Base-by-base conservation (phyloP, 2,113 vertebrate genomes). In the Motacilla alba region DNA sequence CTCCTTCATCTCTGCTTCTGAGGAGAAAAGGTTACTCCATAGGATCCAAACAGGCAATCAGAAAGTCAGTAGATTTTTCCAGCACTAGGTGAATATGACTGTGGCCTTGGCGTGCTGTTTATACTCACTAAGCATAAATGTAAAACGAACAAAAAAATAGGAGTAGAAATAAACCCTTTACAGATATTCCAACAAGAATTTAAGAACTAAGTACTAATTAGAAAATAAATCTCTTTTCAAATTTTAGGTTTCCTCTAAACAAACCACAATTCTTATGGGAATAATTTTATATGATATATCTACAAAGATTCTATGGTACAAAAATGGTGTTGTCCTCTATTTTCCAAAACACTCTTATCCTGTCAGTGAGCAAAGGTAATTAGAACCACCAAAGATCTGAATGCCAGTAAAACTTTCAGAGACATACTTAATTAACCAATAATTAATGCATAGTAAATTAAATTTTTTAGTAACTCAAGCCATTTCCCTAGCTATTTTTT, bases 361-460 rank as follows among this genome's bases (percentile, higher is more conserved):
- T 16, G 3, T 56, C 58, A 77, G 27, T 69, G 33, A 93, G 68
- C 0, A 2, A 67, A 96, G 64, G 26, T 16, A 77, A 79, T 58
- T 35, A 80, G 72, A 82, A 73, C 10, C 15, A 79, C 10, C 47
- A 13, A 92, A 91, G 67, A 94, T 35, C 50, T 66, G 66, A 91
- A 70, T 90, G 26, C 14, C 75, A 87, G 58, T 59, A 75, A 92
- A 95, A 87, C 52, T 87, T 91, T 83, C 56, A 85, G 50, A 60
- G 59, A 84, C 30, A 35, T 56, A 87, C 16, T 94, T 73, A 96
- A 91, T 86, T 94, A 96, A 75, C 33, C 47, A 92, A 55, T 92
- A 97, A 93, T 95, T 96, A 95, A 94, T 93, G 95, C 70, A 81
- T 19, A 95, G 5, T 55, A 94, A 95, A 96, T 96, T 92, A 83